phyloP scores from a whole-genome alignment of 2,888 invertebrate genomes.

The Charanyca ferruginea region DNA sequence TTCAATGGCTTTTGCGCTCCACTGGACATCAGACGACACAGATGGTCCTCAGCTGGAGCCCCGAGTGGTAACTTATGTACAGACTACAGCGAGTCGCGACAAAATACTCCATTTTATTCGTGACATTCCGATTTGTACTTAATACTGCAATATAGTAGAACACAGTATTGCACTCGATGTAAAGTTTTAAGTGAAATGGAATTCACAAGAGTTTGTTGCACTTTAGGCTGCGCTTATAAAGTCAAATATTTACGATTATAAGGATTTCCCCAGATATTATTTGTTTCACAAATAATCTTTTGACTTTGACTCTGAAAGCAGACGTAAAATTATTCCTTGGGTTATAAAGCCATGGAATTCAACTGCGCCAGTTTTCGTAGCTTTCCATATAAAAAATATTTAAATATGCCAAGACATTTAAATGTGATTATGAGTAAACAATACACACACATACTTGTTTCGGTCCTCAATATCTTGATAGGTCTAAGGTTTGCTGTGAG shows the following conservation, averaged over 20 bases:
- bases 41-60: conserved; percentile 5
- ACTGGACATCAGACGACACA: conserved; percentile 8
- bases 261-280: conserved; percentile 6
- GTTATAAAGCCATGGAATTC: neutral
- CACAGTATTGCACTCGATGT: conserved; percentile 8
- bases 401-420: too few relatives aligned
- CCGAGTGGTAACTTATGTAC: conserved; percentile 8
- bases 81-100: neutral
- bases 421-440: neutral
- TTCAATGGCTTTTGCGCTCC: conserved; percentile 4
- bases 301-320: conserved; percentile 4
- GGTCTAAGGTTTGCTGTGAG: neutral
- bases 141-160: conserved; percentile 4
- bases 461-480: too few relatives aligned
- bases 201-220: conserved; percentile 25
- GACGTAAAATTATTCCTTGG: neutral
- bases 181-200: conserved; percentile 10
- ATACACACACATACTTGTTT: too few relatives aligned
- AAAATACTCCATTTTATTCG: conserved; percentile 14
- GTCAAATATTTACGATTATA: conserved; percentile 19
- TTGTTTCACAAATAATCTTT: too few relatives aligned
- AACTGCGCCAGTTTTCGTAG: neutral
- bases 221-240: conserved; percentile 11
- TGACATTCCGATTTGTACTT: neutral
- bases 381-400: too few relatives aligned